Conservation (phyloP, 2,888 invertebrate species). For the Rhagium mordax region DNA sequence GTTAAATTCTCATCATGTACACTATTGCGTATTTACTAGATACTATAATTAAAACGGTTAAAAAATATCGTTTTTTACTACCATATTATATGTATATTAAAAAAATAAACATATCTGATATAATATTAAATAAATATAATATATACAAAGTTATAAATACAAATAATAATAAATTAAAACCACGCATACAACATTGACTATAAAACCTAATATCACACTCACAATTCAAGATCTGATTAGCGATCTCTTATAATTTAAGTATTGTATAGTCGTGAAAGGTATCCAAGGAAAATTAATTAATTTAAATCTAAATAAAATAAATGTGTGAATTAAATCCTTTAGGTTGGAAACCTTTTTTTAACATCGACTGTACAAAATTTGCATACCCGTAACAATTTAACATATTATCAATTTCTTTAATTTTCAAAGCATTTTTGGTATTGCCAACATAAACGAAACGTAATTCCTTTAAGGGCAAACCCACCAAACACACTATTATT, state of each 20-base stretch:
- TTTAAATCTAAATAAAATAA: too few relatives aligned
- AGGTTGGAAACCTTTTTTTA: too few relatives aligned
- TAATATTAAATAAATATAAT: conserved; percentile 43
- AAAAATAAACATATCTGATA: conserved; percentile 34
- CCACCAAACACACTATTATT: not conserved
- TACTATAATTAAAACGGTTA: not conserved
- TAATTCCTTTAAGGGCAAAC: not conserved
- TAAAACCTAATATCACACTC: conserved; percentile 49
- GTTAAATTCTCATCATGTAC: too few relatives aligned
- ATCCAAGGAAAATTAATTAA: too few relatives aligned
- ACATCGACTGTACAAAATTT: conserved; percentile 13
- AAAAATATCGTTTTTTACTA: conserved; percentile 7
- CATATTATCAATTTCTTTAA: not conserved
- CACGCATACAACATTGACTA: conserved; percentile 32
- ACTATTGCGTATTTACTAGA: too few relatives aligned
- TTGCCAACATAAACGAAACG: not conserved
- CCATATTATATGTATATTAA: conserved; percentile 4
- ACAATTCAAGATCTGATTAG: conserved; percentile 17
- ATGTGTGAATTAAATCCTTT: too few relatives aligned
- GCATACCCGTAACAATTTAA: conserved; percentile 13
- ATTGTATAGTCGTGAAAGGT: too few relatives aligned
- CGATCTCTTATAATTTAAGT: conserved; percentile 9
- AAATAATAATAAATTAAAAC: conserved; percentile 47
- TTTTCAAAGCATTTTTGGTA: too few relatives aligned
- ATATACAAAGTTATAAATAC: conserved; percentile 37